A percentile compares a stretch with the other conserved stretches of the same genome.
phyloP scores from a whole-genome alignment of 2,797 vertebrate genomes.

The Coreius guichenoti region DNA sequence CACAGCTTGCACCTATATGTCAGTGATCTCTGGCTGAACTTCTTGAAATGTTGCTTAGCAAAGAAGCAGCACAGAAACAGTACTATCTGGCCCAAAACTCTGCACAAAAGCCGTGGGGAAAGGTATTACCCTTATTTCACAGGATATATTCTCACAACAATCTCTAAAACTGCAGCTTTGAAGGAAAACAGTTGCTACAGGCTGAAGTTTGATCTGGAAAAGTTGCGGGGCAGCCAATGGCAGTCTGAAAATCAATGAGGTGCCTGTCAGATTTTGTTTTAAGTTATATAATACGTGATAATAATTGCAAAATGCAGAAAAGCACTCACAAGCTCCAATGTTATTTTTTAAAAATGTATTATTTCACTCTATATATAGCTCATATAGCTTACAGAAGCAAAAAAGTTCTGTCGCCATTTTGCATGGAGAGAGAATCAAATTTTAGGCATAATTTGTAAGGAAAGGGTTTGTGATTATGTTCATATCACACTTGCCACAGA shows the following conservation, averaged over 20 bases:
- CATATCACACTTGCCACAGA: constrained; percentile 15
- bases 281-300: constrained; percentile 21
- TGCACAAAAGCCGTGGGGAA: constrained; percentile 38
- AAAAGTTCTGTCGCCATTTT: neutral
- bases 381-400: neutral
- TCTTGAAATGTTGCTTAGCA: constrained; percentile 51
- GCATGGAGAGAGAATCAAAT: constrained; percentile 6
- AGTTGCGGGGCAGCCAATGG: constrained; percentile 30
- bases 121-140: constrained; percentile 43
- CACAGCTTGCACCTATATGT: constrained; percentile 24
- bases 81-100: constrained; percentile 3
- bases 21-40: constrained; percentile 40
- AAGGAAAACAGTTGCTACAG: constrained; percentile 36
- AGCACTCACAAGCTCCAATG: neutral
- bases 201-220: constrained; percentile 30
- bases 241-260: constrained; percentile 32
- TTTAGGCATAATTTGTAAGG: neutral
- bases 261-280: constrained; percentile 27
- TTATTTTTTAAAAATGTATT: neutral
- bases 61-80: constrained; percentile 53
- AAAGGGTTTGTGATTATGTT: neutral
- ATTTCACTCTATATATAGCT: neutral
- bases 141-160: constrained; percentile 34
- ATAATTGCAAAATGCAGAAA: constrained; percentile 13
- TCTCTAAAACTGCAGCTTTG: constrained; percentile 34